Evolutionary conservation across 2,797 vertebrate species (phyloP).

Genomic region (Eptatretus atami): DNA sequence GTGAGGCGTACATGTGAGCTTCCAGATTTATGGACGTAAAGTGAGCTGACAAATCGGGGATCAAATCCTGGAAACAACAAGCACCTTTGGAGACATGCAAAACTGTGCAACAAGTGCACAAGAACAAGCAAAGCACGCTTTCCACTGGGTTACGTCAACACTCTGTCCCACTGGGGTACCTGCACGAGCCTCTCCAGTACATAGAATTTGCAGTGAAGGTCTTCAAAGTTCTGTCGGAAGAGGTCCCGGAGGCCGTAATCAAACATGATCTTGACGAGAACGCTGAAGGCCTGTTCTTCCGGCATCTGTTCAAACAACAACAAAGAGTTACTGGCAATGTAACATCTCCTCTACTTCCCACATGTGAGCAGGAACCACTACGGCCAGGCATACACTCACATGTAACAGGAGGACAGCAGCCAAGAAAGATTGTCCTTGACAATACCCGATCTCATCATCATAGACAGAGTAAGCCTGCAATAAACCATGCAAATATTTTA

Average conservation of each 20-base stretch:
- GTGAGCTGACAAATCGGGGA: slow-evolving; percentile 76
- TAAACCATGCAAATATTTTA: slow-evolving; percentile 8
- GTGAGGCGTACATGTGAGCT: slow-evolving; percentile 96
- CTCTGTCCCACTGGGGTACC: slow-evolving; percentile 16
- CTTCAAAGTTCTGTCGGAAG: slow-evolving; percentile 99
- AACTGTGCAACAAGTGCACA: too few species aligned
- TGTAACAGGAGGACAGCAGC: slow-evolving; percentile 83
- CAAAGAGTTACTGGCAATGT: slow-evolving; percentile 5
- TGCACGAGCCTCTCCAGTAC: slow-evolving; percentile 93
- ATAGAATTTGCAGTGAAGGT: slow-evolving; percentile 98
- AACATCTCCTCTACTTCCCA: not conserved
- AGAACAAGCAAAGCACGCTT: too few species aligned
- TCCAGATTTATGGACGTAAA: slow-evolving; percentile 84
- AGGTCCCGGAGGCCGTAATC: slow-evolving; percentile 97
- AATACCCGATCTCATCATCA: slow-evolving; percentile 96
- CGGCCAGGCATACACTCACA: slow-evolving; percentile 22
- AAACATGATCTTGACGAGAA: slow-evolving; percentile 99
- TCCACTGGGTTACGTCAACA: too few species aligned
- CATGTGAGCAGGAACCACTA: slow-evolving; percentile 7
- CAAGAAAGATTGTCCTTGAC: slow-evolving; percentile 87
- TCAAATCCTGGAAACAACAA: slow-evolving; percentile 33
- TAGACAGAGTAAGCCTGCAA: slow-evolving; percentile 84
- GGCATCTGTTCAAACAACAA: slow-evolving; percentile 39
- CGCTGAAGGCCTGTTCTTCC: slow-evolving; percentile 94
- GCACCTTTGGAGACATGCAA: not conserved